Percentiles rank a stretch among this genome's conserved stretches.
Conservation (phyloP, 2,113 vertebrate genomes). For the Lamprotornis superbus region DNA sequence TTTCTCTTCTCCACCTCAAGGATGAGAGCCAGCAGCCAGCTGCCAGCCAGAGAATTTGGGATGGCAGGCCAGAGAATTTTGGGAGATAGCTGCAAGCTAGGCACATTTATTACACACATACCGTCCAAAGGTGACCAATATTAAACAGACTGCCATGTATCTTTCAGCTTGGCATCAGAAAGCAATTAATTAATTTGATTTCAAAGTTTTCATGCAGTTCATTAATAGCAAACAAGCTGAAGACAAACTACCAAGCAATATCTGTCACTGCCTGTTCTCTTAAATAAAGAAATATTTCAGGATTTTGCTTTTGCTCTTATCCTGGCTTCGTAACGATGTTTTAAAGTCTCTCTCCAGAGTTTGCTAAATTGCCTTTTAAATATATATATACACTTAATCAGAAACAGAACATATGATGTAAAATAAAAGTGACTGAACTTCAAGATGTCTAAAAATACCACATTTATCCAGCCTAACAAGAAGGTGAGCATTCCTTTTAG, state of each 20-base stretch:
- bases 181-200: background rate
- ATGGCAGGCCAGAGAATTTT: background rate
- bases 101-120: background rate
- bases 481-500: background rate
- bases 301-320: background rate
- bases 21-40: background rate
- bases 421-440: constrained; percentile 1
- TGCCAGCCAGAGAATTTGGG: background rate
- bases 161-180: constrained; percentile 1
- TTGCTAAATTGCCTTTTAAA: background rate
- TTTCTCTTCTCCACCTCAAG: rapidly evolving
- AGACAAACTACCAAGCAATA: background rate
- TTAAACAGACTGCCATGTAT: background rate
- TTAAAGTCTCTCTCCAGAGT: background rate
- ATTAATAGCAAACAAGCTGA: background rate
- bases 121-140: background rate
- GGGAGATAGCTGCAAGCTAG: background rate
- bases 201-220: background rate
- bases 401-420: background rate
- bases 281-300: background rate
- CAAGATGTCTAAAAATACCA: constrained; percentile 40
- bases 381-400: background rate
- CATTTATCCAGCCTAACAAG: constrained; percentile 20
- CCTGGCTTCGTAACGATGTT: background rate
- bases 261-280: background rate